Evolutionary conservation across 2,888 invertebrate genomes (phyloP), one percentile per base, ranked within the genome.

Genomic region (Amblyjoppa proteus): DNA sequence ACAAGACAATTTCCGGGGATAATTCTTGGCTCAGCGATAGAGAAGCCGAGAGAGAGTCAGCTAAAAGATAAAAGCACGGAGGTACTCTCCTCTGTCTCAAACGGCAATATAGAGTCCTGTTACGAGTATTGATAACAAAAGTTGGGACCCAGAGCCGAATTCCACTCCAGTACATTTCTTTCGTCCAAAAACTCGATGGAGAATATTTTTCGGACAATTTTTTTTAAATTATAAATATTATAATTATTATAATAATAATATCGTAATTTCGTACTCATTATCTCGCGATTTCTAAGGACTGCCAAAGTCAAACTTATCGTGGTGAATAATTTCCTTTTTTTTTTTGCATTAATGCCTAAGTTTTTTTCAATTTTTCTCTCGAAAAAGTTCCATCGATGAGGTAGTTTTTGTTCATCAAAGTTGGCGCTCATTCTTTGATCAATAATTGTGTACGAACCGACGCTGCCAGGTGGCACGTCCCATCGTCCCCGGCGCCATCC

Each of bases 391-490:
- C 28, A 68, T n/a, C 77, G 77, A 56, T 68, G 51, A 38, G 25
- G 41, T 38, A 56, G 41, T 58, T 79, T 74, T 79, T 90, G 89
- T 87, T 85, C 87, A 49, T 49, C 45, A 16, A 34, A 87, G 86
- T 89, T 89, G 91, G 90, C 91, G 92, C 92, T 91, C 89, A 90
- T 91, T 90, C 91, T 89, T 87, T 90, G 91, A 92, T 93, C 93
- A 93, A 93, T 93, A 93, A 90, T 89, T 90, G 86, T 77, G 78
- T 28, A 45, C 61, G 45, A 78, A 75, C 88, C 82, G 74, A 69
- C 78, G 83, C 89, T 85, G 87, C 90, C 90, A 92, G 93, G 90
- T 92, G 92, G 92, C 88, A 84, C 88, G 87, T 88, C 90, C 87
- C 80, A 81, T 71, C 71, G 69, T 61, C 78, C 73, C 64, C 71